phyloP scores from a whole-genome alignment of 2,113 vertebrate genomes.

The Mesoclemmys tuberculata region DNA sequence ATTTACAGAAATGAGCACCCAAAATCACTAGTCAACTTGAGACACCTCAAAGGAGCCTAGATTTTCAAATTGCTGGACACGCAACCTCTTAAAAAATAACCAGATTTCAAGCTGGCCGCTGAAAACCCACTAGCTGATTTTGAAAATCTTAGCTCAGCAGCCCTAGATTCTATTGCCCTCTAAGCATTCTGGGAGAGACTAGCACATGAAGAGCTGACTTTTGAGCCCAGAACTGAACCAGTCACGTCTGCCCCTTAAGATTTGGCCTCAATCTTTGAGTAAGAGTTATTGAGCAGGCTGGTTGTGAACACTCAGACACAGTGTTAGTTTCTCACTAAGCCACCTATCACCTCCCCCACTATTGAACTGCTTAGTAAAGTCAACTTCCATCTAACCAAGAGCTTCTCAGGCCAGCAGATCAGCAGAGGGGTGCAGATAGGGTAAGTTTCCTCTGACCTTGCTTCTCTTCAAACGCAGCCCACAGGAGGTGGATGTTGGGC shows the following conservation, averaged over 20 bases:
- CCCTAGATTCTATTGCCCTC: background rate
- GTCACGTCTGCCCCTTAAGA: background rate
- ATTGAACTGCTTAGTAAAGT: background rate
- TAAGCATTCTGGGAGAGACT: background rate
- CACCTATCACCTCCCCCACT: background rate
- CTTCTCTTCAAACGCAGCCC: constrained; percentile 88
- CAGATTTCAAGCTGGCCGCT: background rate
- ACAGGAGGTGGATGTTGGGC: constrained; percentile 85
- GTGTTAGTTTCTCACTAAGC: too few relatives aligned
- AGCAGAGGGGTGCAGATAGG: background rate
- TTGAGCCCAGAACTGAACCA: background rate
- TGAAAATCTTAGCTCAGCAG: background rate
- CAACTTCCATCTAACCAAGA: background rate
- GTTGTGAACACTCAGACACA: background rate
- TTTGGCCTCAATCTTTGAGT: background rate
- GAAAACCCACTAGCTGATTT: background rate
- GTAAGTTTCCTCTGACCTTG: constrained; percentile 74
- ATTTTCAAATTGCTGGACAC: background rate
- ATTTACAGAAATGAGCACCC: background rate
- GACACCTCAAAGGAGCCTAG: background rate
- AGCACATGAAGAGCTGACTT: background rate
- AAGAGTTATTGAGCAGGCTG: background rate
- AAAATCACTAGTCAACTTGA: background rate
- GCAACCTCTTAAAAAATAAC: background rate
- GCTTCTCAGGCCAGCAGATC: background rate